Evolutionary conservation across 2,888 invertebrate species (phyloP).

Genomic region (Steromphala cineraria): DNA sequence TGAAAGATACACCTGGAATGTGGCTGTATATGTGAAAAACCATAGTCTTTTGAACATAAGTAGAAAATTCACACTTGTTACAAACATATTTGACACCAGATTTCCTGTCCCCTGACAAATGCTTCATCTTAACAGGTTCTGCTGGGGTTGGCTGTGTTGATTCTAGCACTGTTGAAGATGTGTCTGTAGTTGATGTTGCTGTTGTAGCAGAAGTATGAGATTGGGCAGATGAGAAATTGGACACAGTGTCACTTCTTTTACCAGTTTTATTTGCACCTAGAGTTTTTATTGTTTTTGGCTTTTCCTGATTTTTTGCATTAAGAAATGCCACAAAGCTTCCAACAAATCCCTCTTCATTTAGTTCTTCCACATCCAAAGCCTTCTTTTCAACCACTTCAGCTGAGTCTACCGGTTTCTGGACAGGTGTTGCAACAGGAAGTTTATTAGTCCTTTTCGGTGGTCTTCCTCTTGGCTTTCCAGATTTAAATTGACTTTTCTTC

Average conservation of each 20-base stretch:
- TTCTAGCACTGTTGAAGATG: no score
- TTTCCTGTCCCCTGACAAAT: background rate
- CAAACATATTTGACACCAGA: slow-evolving; percentile 34
- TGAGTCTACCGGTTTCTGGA: background rate
- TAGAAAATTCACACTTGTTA: slow-evolving; percentile 45
- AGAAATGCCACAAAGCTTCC: slow-evolving; percentile 38
- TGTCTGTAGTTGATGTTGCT: background rate
- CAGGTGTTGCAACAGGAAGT: background rate
- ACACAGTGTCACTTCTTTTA: background rate
- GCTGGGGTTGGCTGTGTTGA: background rate
- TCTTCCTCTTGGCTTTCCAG: slow-evolving; percentile 3
- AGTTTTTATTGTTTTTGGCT: background rate
- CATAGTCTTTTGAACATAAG: slow-evolving; percentile 39
- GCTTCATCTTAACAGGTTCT: background rate
- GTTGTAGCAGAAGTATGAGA: background rate
- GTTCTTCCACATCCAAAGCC: slow-evolving; percentile 19
- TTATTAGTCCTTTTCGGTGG: background rate
- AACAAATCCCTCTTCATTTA: slow-evolving; percentile 29
- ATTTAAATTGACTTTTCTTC: slow-evolving; percentile 5
- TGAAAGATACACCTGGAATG: slow-evolving; percentile 46
- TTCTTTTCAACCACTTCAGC: background rate
- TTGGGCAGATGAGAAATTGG: background rate
- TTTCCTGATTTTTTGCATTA: slow-evolving; percentile 14
- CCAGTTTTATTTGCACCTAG: background rate
- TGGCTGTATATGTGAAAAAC: slow-evolving; percentile 51